Evolutionary conservation across 2,113 vertebrate genomes (phyloP), one percentile per base, ranked within the genome.

Genomic region (Catharus fuscescens): DNA sequence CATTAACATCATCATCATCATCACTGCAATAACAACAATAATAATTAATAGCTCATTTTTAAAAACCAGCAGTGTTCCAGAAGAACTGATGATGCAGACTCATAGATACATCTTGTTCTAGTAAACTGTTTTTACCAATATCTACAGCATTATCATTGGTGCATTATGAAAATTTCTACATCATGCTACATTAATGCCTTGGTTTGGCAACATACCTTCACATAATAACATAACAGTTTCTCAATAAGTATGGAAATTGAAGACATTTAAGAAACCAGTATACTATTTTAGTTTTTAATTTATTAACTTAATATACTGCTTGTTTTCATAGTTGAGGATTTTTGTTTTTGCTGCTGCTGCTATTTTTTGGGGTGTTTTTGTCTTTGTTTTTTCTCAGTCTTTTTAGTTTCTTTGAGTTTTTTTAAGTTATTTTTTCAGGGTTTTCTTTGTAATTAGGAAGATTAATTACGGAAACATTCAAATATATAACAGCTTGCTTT

Each of bases 1-100:
- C 0, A 0, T 66, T 66, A 54, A 31, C 9, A 28, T 44, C 3
- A 40, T 52, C 10, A 42, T 53, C 10, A 42, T 53, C 3, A 0
- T 66, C 38, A 38, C 11, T 38, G 38, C 38, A 69, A 57, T 17
- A 26, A 60, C 13, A 52, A 26, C 10, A 52, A 52, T 1, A 59
- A 57, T 3, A 42, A 47, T 12, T 16, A 88, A 44, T 2, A 29
- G 32, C 18, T 59, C 34, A 31, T 28, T 74, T 78, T 12, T 20
- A 8, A 91, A 84, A 91, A 36, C 0, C 14, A 66, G 1, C 14
- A 61, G 1, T 48, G 5, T 53, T 80, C 13, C 53, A 38, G 25
- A 84, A 74, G 38, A 38, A 34, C 34, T 36, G 34, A 36, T 36
- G 6, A 4, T 36, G 78, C 9, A 54, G 11, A n/a, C 17, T 4